A percentile compares a stretch with the other conserved stretches of the same genome.
These are phyloP conservation scores for Melanotaenia pygmaea DNA, from an alignment of 2,797 vertebrate genomes.

Conservation along the genomic window DNA sequence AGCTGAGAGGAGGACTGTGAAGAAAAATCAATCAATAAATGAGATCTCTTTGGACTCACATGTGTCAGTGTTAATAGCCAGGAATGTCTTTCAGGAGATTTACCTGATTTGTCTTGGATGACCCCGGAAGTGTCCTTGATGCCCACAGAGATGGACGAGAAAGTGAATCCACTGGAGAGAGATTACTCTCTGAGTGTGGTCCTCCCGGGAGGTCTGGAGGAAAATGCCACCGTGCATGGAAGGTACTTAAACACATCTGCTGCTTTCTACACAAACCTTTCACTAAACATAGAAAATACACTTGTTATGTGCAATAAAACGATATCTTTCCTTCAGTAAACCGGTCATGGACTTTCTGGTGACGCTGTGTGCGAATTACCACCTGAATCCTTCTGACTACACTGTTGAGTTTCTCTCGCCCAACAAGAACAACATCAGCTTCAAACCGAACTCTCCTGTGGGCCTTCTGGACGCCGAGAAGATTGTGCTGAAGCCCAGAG, in stretches of 20 bases:
- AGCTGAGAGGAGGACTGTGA: no score
- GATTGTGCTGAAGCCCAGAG: constrained; percentile 90
- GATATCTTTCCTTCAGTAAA: constrained; percentile 79
- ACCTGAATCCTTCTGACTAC: constrained; percentile 91
- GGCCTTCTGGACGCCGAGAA: constrained; percentile 91
- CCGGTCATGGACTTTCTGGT: constrained; percentile 95
- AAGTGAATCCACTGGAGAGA: constrained; percentile 82
- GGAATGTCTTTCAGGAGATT: constrained; percentile 69
- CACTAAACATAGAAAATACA: no score
- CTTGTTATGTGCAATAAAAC: no score
- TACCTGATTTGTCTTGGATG: constrained; percentile 22
- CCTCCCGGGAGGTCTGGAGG: constrained; percentile 89
- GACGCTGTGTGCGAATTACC: constrained; percentile 91
- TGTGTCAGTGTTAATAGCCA: neutral
- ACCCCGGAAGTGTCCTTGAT: constrained; percentile 47
- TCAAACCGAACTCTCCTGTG: constrained; percentile 92
- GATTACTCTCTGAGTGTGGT: constrained; percentile 88
- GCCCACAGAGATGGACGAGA: constrained; percentile 83
- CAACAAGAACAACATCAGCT: constrained; percentile 88
- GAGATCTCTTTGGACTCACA: no score
- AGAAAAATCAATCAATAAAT: no score
- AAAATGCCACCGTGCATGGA: constrained; percentile 85
- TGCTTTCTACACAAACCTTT: neutral
- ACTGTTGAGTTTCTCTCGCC: constrained; percentile 89
- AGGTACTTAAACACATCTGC: constrained; percentile 75